Evolutionary conservation across 2,797 vertebrate genomes (phyloP).

Genomic region (Heteromormyrus szaboi): DNA sequence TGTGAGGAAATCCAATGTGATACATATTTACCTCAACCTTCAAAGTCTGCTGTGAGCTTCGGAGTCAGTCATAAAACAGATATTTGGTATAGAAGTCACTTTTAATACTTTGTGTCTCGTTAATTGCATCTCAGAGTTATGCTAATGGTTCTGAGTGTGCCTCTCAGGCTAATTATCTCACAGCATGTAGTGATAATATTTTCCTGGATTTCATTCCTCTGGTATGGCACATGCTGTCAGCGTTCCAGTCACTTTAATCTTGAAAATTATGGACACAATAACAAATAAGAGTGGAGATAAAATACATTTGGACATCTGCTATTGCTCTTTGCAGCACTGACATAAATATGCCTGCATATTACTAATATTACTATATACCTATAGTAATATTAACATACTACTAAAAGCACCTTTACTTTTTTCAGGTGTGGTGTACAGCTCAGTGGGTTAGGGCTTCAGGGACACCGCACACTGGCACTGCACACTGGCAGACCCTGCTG

Average conservation of each 20-base stretch:
- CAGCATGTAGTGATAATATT: slow-evolving; percentile 11
- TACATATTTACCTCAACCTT: background rate
- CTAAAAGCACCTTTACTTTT: background rate
- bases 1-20: background rate
- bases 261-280: background rate
- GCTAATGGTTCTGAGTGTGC: background rate
- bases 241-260: background rate
- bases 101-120: background rate
- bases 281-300: background rate
- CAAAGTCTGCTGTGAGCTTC: background rate
- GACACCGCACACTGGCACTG: background rate
- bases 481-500: background rate
- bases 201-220: slow-evolving; percentile 10
- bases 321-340: background rate
- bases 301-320: background rate
- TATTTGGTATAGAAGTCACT: background rate
- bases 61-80: background rate
- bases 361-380: background rate
- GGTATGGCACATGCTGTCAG: background rate
- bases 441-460: background rate
- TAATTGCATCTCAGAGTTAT: background rate
- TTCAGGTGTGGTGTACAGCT: background rate
- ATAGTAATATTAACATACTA: background rate
- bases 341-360: background rate
- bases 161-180: slow-evolving; percentile 14